These are phyloP conservation scores for Drosophila mimica DNA, from an alignment of 2,888 invertebrate genomes.

Conservation along the genomic window DNA sequence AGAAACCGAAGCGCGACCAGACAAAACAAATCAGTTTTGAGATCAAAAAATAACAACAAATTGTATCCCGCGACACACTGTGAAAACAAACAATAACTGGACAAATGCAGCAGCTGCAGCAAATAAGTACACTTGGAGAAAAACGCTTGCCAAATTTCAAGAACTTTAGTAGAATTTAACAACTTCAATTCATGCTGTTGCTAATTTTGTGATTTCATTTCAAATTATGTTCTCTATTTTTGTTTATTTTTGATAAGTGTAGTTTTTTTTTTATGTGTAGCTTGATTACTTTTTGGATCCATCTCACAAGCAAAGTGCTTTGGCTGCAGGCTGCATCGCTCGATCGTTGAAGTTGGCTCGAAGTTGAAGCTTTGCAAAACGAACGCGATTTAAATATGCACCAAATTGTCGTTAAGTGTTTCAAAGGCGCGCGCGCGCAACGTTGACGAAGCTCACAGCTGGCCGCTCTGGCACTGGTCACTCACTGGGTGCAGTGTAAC, in stretches of 20 bases:
- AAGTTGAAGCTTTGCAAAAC: constrained; percentile 30
- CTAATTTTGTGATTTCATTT: neutral
- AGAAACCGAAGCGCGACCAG: constrained; percentile 53
- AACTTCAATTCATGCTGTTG: neutral
- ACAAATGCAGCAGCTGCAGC: constrained; percentile 51
- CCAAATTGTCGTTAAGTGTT: constrained; percentile 12
- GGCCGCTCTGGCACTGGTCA: constrained; percentile 63
- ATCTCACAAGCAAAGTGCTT: constrained; percentile 69
- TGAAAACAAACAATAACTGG: constrained; percentile 63
- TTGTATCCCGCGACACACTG: constrained; percentile 46
- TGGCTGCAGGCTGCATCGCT: constrained; percentile 69
- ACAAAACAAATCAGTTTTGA: constrained; percentile 76
- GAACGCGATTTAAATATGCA: constrained; percentile 62
- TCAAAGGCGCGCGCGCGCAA: constrained; percentile 41
- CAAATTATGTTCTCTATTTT: neutral
- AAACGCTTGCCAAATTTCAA: neutral
- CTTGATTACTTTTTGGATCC: constrained; percentile 84
- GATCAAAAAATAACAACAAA: constrained; percentile 38
- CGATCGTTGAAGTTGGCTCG: constrained; percentile 44
- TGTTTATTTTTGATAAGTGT: neutral
- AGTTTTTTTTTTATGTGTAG: neutral
- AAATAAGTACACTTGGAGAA: constrained; percentile 8
- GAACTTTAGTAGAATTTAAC: neutral
- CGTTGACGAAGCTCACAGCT: constrained; percentile 41
- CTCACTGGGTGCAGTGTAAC: constrained; percentile 68